Percentiles rank a stretch among this genome's conserved stretches.
Evolutionary conservation across 2,888 invertebrate genomes (phyloP).

Genomic region (Hypena proboscidalis): DNA sequence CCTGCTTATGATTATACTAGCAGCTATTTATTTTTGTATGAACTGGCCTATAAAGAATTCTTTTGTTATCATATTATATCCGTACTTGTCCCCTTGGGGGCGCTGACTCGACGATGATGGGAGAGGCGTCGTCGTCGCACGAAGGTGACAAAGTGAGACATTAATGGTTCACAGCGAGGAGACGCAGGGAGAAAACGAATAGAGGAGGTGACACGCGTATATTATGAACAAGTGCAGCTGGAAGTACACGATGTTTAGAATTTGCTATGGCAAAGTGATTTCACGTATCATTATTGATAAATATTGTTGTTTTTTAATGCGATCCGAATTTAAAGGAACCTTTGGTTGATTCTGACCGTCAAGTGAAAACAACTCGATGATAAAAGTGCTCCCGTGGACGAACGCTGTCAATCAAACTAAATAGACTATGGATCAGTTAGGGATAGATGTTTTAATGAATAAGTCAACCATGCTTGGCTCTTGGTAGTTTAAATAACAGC

Average conservation of each 20-base stretch:
- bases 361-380: neutral
- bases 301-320: too few relatives aligned
- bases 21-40: too few relatives aligned
- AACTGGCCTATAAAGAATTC: too few relatives aligned
- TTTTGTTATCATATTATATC: neutral
- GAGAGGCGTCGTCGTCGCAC: neutral
- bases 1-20: too few relatives aligned
- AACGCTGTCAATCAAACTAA: neutral
- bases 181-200: neutral
- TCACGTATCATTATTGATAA: too few relatives aligned
- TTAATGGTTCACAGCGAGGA: slow-evolving; percentile 1
- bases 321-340: too few relatives aligned
- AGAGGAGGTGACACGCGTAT: neutral
- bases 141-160: slow-evolving; percentile 8
- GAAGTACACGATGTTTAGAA: too few relatives aligned
- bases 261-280: too few relatives aligned
- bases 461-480: too few relatives aligned
- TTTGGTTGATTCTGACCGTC: neutral
- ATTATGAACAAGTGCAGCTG: neutral
- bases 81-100: too few relatives aligned
- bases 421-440: neutral
- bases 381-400: neutral
- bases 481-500: too few relatives aligned
- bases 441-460: neutral
- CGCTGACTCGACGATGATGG: neutral